Evolutionary conservation across 2,113 vertebrate genomes (phyloP).

Genomic region (Phyllopteryx taeniolatus): DNA sequence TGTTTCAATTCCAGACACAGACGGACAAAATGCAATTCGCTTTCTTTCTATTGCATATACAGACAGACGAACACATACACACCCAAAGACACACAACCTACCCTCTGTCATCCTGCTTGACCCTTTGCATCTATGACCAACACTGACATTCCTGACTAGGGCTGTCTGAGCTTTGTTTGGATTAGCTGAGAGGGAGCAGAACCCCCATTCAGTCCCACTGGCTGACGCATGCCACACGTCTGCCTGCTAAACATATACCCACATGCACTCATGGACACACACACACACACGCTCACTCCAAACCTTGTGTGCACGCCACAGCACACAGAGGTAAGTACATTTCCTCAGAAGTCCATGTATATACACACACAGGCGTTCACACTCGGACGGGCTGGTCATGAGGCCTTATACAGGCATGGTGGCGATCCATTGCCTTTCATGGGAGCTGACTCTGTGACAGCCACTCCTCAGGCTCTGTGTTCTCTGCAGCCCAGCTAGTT

Average conservation of each 20-base stretch:
- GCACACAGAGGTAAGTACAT: slow-evolving; percentile 4
- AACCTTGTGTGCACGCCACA: slow-evolving; percentile 16
- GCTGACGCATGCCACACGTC: slow-evolving; percentile 60
- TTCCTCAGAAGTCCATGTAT: slow-evolving; percentile 7
- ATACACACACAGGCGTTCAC: slow-evolving; percentile 21
- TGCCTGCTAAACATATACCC: slow-evolving; percentile 54
- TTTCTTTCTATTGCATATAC: neutral
- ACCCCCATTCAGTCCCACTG: slow-evolving; percentile 51
- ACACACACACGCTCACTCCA: slow-evolving; percentile 7
- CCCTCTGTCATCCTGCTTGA: slow-evolving; percentile 35
- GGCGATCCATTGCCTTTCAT: slow-evolving; percentile 75
- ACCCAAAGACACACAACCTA: neutral
- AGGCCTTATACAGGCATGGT: slow-evolving; percentile 77
- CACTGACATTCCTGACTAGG: slow-evolving; percentile 60
- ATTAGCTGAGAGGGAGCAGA: slow-evolving; percentile 75
- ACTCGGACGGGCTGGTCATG: slow-evolving; percentile 33
- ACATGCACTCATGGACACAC: slow-evolving; percentile 41
- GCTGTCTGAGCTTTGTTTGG: slow-evolving; percentile 70
- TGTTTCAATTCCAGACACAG: slow-evolving; percentile 22
- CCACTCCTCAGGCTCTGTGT: slow-evolving; percentile 48
- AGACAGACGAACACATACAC: neutral
- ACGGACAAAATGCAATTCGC: neutral
- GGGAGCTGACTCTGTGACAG: slow-evolving; percentile 66
- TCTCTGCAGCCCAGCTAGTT: slow-evolving; percentile 41
- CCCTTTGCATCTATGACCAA: slow-evolving; percentile 45